These are phyloP conservation scores for Anthonomus grandis DNA, from an alignment of 1,140 invertebrate genomes.

Conservation along the genomic window DNA sequence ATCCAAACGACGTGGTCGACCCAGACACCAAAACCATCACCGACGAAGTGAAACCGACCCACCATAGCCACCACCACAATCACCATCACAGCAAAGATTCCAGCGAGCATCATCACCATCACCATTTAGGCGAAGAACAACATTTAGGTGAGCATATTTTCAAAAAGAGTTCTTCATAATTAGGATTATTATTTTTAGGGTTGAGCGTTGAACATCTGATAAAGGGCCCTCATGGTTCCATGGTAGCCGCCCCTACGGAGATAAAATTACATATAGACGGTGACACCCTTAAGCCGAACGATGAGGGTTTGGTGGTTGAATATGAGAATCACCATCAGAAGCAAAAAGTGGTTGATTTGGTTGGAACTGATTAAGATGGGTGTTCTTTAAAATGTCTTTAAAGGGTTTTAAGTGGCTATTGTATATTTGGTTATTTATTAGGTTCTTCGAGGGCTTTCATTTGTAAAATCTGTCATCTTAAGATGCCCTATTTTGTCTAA, in stretches of 20 bases:
- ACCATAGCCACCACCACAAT: constrained; percentile 11
- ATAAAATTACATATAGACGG: constrained; percentile 44
- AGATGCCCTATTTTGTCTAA: too few relatives aligned
- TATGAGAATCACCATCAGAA: constrained; percentile 42
- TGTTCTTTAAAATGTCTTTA: too few relatives aligned
- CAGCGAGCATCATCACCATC: constrained; percentile 18
- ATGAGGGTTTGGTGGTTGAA: constrained; percentile 43
- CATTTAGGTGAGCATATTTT: constrained; percentile 23
- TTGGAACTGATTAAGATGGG: constrained; percentile 2
- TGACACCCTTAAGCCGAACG: constrained; percentile 43
- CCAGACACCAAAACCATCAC: constrained; percentile 5
- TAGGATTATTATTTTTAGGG: constrained; percentile 18
- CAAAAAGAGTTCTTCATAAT: neutral
- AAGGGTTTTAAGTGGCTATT: too few relatives aligned
- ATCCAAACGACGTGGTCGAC: constrained; percentile 18
- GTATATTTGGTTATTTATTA: too few relatives aligned
- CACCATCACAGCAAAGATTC: constrained; percentile 15
- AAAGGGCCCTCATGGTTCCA: constrained; percentile 45
- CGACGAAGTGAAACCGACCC: constrained; percentile 8
- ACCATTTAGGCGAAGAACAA: constrained; percentile 38
- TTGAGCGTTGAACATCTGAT: constrained; percentile 41
- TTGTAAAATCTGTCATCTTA: too few relatives aligned
- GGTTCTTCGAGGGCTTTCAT: too few relatives aligned
- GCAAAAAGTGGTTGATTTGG: constrained; percentile 5
- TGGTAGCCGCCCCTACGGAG: constrained; percentile 42